Base-by-base conservation (phyloP, 2,113 vertebrate genomes). In the Nesospiza acunhae region DNA sequence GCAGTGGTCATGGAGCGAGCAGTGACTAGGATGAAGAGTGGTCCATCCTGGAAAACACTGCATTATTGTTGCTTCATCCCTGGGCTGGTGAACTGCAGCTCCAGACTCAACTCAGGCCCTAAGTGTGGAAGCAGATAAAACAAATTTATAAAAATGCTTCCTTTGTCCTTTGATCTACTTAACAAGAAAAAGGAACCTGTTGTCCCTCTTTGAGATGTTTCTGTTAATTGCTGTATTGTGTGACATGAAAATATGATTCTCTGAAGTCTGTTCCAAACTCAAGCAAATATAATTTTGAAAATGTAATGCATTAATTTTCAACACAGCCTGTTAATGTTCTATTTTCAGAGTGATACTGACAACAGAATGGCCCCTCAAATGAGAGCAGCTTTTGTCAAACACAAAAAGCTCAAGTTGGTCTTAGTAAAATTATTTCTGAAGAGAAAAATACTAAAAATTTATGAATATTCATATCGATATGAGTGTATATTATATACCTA, bases 351-450 rank as follows among this genome's bases (percentile, higher is more conserved):
- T 47, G 39, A n/a, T 60, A 39, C 35, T 77, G 62, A 44, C 2
- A 79, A 59, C 11, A 68, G 33, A 79, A 70, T 37, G 49, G 46
- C 22, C 46, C 24, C 53, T 46, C 28, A 37, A 63, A 64, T 46
- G 23, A 70, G 28, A 89, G 55, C 33, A 87, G 37, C 10, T 77
- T 31, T 78, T 86, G 17, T 31, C n/a, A 81, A 84, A 58, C 20
- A 53, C 10, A 70, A 30, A 52, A 58, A 93, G 55, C 30, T 46
- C 24, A 89, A 87, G 50, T 2, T 30, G 1, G 33, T 47, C 46
- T 77, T 47, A 66, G 37, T 37, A 49, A 73, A 92, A 80, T 28
- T 53, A 88, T 74, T 58, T 90, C 33, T 82, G 73, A 93, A 78
- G 33, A 63, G 44, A 84, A 90, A 80, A 47, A 56, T 31, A 64